Evolutionary conservation across 2,888 invertebrate genomes (phyloP), one percentile per base, ranked within the genome.

Genomic region (Clistopyga incitator): DNA sequence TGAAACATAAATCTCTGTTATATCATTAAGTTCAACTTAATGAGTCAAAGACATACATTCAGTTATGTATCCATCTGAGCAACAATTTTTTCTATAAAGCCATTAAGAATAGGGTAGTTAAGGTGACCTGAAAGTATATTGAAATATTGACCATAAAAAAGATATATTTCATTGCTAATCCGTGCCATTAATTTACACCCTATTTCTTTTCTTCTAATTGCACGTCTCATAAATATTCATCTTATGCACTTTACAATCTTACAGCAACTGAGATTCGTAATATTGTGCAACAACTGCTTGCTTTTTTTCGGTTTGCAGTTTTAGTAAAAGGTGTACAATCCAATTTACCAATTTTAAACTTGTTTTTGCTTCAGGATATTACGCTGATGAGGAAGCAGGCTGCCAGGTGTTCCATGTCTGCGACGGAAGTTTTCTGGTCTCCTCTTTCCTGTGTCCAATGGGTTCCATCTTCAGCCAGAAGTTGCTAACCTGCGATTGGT

Each of bases 341-440:
- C 20, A 54, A 10, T 54, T 54, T 11, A 20, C 10, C 3, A 11
- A 54, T 54, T 11, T 2, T 38, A 0, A 56, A 25, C 34, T 1
- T 34, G 1, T 18, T 2, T 61, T 61, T 34, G 23, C n/a, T 59
- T 76, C 93, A 95, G 95, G 95, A 56, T 95, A 95, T 89, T 96
- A 96, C 87, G 95, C 95, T n/a, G 96, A 96, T 88, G 91, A 94
- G 65, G 95, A 95, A 90, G 94, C 95, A 3, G 95, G 95, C 42
- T 96, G 96, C 86, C 96, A 96, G 92, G 95, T 95, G 10, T 96
- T 96, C 88, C 94, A 95, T 92, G 94, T 96, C 0, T 96, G 96
- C 90, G 95, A 95, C 59, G 84, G 81, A 54, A 92, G 90, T 67
- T 92, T 94, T n/a, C 87, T 93, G 50, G 95, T 95, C 80, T 95